Evolutionary conservation across 53 echinoderm and acorn worm species (phyloP).

Genomic region (Luidia sarsii): DNA sequence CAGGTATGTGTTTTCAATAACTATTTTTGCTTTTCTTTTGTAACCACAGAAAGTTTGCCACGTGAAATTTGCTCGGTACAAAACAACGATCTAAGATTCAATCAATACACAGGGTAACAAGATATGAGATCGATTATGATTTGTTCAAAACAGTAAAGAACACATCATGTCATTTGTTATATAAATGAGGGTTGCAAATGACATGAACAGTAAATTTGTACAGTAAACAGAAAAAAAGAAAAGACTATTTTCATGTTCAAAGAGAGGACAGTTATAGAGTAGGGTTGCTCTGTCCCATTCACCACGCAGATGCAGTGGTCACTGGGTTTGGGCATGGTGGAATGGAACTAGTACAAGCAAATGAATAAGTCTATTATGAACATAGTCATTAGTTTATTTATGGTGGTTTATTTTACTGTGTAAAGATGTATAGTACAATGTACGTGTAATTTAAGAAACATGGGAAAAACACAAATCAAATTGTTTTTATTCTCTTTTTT

Average conservation of each 20-base stretch:
- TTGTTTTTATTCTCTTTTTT: not conserved
- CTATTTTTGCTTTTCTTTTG: not conserved
- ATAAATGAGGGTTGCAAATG: too few relatives aligned
- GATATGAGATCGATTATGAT: not conserved
- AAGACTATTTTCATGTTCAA: conserved; percentile 60
- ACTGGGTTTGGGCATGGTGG: not conserved
- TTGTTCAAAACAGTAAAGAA: not conserved
- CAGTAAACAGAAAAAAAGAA: conserved; percentile 22
- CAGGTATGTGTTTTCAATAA: not conserved
- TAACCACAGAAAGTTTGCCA: conserved; percentile 16
- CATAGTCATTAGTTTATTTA: conserved; percentile 36
- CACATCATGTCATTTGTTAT: not conserved
- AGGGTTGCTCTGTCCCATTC: conserved; percentile 42
- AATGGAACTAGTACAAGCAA: not conserved
- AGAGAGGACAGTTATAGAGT: conserved; percentile 13
- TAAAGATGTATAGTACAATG: conserved; percentile 31
- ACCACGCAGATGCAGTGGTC: not conserved
- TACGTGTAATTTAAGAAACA: conserved; percentile 1
- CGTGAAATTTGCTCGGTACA: not conserved
- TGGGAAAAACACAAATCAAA: not conserved
- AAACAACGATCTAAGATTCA: not conserved
- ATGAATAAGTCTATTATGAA: not conserved
- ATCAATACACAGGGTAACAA: conserved; percentile 9
- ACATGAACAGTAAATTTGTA: conserved; percentile 23
- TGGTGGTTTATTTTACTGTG: conserved; percentile 34